These are phyloP conservation scores for Calosoma granatense DNA, from an alignment of 1,140 invertebrate genomes.

Conservation along the genomic window DNA sequence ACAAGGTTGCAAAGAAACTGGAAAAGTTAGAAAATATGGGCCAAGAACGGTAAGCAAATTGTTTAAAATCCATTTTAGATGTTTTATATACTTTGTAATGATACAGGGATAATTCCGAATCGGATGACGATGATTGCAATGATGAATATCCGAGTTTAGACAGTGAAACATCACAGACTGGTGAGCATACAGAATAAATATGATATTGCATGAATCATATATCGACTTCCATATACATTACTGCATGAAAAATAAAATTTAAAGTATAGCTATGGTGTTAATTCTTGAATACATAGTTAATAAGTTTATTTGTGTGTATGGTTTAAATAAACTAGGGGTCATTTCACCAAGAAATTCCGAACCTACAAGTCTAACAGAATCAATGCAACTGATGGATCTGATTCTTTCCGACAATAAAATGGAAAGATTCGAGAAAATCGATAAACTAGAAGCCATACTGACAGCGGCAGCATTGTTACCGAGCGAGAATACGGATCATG, in stretches of 20 bases:
- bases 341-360: constrained; percentile 63
- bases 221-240: no score
- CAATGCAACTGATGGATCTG: constrained; percentile 81
- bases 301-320: constrained; percentile 5
- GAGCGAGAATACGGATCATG: constrained; percentile 26
- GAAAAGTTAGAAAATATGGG: constrained; percentile 75
- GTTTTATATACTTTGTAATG: not conserved
- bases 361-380: constrained; percentile 80
- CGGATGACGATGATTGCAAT: constrained; percentile 59
- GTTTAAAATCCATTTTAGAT: constrained; percentile 4
- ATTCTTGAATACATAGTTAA: not conserved
- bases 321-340: no score
- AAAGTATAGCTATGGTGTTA: not conserved
- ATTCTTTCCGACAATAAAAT: constrained; percentile 73
- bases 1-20: constrained; percentile 86
- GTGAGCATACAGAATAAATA: constrained; percentile 12
- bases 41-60: constrained; percentile 44
- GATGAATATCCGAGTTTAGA: constrained; percentile 67
- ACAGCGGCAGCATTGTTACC: constrained; percentile 59
- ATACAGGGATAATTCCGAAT: constrained; percentile 48
- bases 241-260: not conserved
- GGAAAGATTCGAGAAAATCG: constrained; percentile 78
- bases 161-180: constrained; percentile 48
- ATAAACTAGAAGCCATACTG: constrained; percentile 73
- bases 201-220: constrained; percentile 2